Evolutionary conservation across 2,113 vertebrate genomes (phyloP).

Genomic region (Myrmecophaga tridactyla): DNA sequence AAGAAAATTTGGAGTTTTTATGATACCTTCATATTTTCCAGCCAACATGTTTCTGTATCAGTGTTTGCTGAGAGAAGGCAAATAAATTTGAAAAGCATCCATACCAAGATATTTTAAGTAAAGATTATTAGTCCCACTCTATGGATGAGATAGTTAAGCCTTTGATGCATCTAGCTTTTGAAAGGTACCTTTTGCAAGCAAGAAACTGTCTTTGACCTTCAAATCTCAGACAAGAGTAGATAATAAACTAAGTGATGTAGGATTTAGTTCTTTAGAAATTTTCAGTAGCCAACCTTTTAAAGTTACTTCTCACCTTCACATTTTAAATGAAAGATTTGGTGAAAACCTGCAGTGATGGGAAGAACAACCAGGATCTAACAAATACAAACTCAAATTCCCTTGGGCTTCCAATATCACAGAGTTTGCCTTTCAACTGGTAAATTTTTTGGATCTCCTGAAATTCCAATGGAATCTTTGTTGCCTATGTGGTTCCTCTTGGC

Average conservation of each 20-base stretch:
- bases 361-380: conserved; percentile 49
- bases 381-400: conserved; percentile 32
- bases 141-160: neutral
- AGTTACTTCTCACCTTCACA: conserved; percentile 54
- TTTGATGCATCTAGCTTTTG: neutral
- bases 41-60: neutral
- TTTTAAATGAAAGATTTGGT: conserved; percentile 43
- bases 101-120: neutral
- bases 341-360: neutral
- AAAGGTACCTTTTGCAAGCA: conserved; percentile 32
- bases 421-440: conserved; percentile 81
- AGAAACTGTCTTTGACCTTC: conserved; percentile 46
- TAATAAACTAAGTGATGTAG: neutral
- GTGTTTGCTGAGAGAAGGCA: neutral
- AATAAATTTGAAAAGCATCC: neutral
- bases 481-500: conserved; percentile 81
- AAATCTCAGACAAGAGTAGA: conserved; percentile 43
- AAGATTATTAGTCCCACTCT: neutral
- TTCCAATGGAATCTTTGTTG: conserved; percentile 80
- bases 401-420: conserved; percentile 76
- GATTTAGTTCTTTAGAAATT: conserved; percentile 57
- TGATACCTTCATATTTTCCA: neutral
- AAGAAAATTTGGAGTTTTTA: neutral
- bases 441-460: conserved; percentile 80
- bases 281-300: conserved; percentile 61